Evolutionary conservation across 1,140 invertebrate species (phyloP).

Genomic region (Drosophila melanogaster): Release_6_plus_ISO1_MT NT_037436.4:4215001-4215500

Average conservation of each 20-base stretch:
- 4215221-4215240: conserved; percentile 25
- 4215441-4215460: conserved; percentile 84
- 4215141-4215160: conserved; percentile 51
- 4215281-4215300: conserved; percentile 38
- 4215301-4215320: conserved; percentile 47
- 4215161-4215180: conserved; percentile 67
- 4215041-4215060: conserved; percentile 33
- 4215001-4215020: conserved; percentile 61
- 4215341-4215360: conserved; percentile 71
- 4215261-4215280: conserved; percentile 11
- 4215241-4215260: neutral
- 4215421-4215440: conserved; percentile 57
- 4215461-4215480: conserved; percentile 66
- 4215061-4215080: conserved; percentile 61
- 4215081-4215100: conserved; percentile 64
- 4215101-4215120: conserved; percentile 44
- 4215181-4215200: conserved; percentile 57
- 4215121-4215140: conserved; percentile 48
- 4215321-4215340: conserved; percentile 66
- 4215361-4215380: conserved; percentile 73
- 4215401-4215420: conserved; percentile 84
- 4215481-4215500: neutral
- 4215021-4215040: conserved; percentile 64
- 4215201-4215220: conserved; percentile 12
- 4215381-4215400: conserved; percentile 84